Conservation (phyloP, 2,888 invertebrate species). For the Monoplex corrugatus region DNA sequence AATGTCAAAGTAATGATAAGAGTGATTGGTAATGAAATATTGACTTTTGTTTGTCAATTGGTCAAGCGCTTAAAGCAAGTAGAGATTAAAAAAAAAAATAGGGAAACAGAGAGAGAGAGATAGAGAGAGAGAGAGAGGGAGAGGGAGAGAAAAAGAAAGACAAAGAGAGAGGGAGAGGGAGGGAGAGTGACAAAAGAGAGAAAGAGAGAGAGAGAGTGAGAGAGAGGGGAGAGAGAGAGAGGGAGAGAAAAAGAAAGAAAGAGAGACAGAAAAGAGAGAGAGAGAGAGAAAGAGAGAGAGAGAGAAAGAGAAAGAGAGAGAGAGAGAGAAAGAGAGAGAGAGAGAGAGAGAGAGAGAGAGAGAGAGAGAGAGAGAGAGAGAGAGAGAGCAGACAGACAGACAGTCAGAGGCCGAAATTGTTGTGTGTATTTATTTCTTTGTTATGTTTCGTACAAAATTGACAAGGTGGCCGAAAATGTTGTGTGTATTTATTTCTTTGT, state of each 20-base stretch:
- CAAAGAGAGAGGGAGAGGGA: neutral
- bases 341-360: neutral
- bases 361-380: constrained; percentile 10
- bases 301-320: neutral
- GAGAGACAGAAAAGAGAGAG: no score
- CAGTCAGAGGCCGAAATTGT: neutral
- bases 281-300: neutral
- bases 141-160: no score
- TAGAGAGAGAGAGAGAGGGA: neutral
- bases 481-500: no score
- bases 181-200: neutral
- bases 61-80: no score
- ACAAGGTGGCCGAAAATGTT: no score
- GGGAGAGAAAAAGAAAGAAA: no score
- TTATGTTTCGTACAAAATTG: no score
- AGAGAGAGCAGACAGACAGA: neutral
- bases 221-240: neutral
- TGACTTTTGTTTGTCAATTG: no score
- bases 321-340: neutral
- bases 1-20: no score
- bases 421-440: no score
- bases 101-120: neutral
- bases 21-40: no score
- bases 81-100: neutral
- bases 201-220: neutral